Evolutionary conservation across 2,797 vertebrate species (phyloP).

Genomic region (Rhyacichthys aspro): DNA sequence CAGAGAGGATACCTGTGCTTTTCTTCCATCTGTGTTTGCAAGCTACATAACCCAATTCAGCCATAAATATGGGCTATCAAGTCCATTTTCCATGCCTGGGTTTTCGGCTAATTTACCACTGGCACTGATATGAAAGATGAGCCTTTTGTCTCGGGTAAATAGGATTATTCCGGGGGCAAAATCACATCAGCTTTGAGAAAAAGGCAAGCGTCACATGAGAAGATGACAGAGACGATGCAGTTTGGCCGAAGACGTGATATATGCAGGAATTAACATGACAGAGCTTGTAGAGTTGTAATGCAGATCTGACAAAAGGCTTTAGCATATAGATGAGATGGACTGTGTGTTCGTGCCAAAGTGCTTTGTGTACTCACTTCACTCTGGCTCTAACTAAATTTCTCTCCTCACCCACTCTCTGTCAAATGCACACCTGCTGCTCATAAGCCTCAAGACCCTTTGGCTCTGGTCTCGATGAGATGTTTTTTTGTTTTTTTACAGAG

Average conservation of each 20-base stretch:
- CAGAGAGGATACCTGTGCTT: conserved; percentile 56
- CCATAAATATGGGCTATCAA: conserved; percentile 69
- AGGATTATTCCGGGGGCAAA: conserved; percentile 60
- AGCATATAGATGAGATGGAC: conserved; percentile 55
- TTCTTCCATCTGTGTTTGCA: conserved; percentile 64
- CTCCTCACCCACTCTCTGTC: conserved; percentile 12
- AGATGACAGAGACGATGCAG: conserved; percentile 26
- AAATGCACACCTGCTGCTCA: conserved; percentile 35
- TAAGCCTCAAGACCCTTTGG: conserved; percentile 17
- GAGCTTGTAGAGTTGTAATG: conserved; percentile 25
- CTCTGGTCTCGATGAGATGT: conserved; percentile 45
- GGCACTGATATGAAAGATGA: conserved; percentile 67
- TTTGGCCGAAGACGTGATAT: conserved; percentile 19
- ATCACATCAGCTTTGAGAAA: conserved; percentile 58
- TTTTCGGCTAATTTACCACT: conserved; percentile 63
- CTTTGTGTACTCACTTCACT: conserved; percentile 20
- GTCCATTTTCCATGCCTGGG: conserved; percentile 70
- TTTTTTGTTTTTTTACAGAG: conserved; percentile 44
- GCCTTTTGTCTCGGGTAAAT: conserved; percentile 66
- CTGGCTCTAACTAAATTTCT: conserved; percentile 15
- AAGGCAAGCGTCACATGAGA: conserved; percentile 23
- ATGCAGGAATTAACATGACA: conserved; percentile 33
- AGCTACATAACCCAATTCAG: conserved; percentile 65
- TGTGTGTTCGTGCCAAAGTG: conserved; percentile 30
- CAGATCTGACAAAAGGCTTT: conserved; percentile 44